Conservation (phyloP, 2,888 invertebrate species). For the Drosophila parthenogenetica region DNA sequence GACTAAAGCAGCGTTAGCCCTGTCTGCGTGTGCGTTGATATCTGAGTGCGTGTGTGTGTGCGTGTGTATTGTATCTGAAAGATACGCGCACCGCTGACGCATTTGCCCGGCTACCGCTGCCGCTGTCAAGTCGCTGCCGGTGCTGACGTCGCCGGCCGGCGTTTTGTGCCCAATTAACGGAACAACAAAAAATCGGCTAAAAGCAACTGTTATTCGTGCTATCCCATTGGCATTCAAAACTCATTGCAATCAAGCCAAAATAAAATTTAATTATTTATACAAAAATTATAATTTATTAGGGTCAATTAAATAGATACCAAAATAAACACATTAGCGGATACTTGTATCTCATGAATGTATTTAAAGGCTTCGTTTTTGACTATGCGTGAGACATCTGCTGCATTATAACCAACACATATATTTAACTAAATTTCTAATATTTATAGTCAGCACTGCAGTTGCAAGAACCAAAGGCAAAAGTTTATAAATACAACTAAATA, state of each 20-base stretch:
- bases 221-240: slow-evolving; percentile 46
- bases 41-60: slow-evolving; percentile 20
- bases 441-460: slow-evolving; percentile 33
- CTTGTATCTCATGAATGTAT: no score
- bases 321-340: no score
- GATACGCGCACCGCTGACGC: slow-evolving; percentile 76
- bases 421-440: slow-evolving; percentile 25
- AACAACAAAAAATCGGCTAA: slow-evolving; percentile 70
- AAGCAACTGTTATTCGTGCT: slow-evolving; percentile 19
- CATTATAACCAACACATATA: slow-evolving; percentile 15
- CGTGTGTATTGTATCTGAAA: slow-evolving; percentile 66
- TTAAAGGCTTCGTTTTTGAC: no score
- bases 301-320: slow-evolving; percentile 21
- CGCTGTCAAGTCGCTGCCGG: slow-evolving; percentile 4
- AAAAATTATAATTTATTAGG: slow-evolving; percentile 2
- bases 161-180: slow-evolving; percentile 83
- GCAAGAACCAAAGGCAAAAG: slow-evolving; percentile 32
- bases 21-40: slow-evolving; percentile 25
- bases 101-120: slow-evolving; percentile 48
- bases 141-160: slow-evolving; percentile 80
- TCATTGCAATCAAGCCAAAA: slow-evolving; percentile 18
- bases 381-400: slow-evolving; percentile 4
- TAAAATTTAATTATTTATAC: background rate
- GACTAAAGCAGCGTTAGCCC: slow-evolving; percentile 34
- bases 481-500: slow-evolving; percentile 53